Evolutionary conservation across 2,113 vertebrate species (phyloP), one percentile per base, ranked within the genome.

Genomic region (Crocuta crocuta): DNA sequence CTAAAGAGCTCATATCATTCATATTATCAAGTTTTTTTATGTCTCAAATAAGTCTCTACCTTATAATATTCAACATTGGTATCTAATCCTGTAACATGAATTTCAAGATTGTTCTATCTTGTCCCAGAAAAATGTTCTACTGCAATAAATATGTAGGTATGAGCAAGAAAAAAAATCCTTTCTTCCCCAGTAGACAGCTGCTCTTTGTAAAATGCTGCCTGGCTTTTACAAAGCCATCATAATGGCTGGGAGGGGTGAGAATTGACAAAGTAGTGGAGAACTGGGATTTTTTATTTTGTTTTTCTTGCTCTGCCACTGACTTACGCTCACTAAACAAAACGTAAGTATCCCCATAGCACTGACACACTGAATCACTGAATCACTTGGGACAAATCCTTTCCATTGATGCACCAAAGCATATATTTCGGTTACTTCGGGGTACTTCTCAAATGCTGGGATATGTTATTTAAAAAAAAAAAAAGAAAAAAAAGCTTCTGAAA

Each of bases 301-400:
- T 76, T 70, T 74, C 28, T 80, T 83, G 55, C 28, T 89, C 55
- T 92, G 78, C 23, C 53, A n/a, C 63, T 76, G 39, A 58, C 45
- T 70, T 55, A 35, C 1, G 31, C 73, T 85, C 24, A 48, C 43
- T 82, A 21, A 96, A 96, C 53, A 89, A 92, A 92, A 94, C 12
- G 21, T 11, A 91, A 80, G 24, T 28, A 73, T 26, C n/a, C 33
- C 31, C 39, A 73, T 15, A 50, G 78, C 10, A 45, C 9, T 21
- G 23, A 43, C 23, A 55, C 76, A 61, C 53, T 50, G 26, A 45
- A 35, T 83, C 76, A 61, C 53, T 50, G 26, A 45, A 35, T 83
- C 19, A 45, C 2, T 26, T 11, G 26, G 9, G 55, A 74, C 55
- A 45, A 55, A n/a, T 15, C n/a, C 91, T 71, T 73, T 9, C 43